Evolutionary conservation across 2,797 vertebrate genomes (phyloP), one percentile per base, ranked within the genome.

Genomic region (Synaphobranchus kaupii): DNA sequence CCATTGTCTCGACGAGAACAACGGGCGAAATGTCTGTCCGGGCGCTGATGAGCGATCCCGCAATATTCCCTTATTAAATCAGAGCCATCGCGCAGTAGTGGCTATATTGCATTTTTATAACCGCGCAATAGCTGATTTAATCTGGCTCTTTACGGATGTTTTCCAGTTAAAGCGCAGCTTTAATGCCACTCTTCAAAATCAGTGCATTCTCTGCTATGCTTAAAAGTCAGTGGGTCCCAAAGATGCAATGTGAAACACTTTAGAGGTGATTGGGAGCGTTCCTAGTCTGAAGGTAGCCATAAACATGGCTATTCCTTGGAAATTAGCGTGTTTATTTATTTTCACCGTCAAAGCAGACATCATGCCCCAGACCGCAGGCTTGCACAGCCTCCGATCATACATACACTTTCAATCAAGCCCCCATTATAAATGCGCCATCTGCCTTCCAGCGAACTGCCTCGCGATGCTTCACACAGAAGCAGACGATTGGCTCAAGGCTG

Each of bases 271-370:
- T 25, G 48, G 22, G 25, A 56, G 12, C 48, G 31, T 31, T 50
- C n/a, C 13, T n/a, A 56, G 56, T 54, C n/a, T 56, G 25, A 83
- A 25, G 47, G 81, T 3, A 28, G 44, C 28, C 48, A 9, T 83
- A 83, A 54, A 54, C n/a, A 34, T 2, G 22, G n/a, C 47, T n/a
- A 50, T 50, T 22, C 1, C 15, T 20, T 81, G 73, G 66, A 84
- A 86, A 90, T 88, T 88, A 90, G 71, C 63, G 88, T 85, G 39
- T 66, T 86, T 89, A 87, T 87, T 86, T 87, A 71, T 81, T 84
- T 48, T 25, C 47, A 81, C 22, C 5, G 20, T 8, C 44, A 81
- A 47, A 1, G 44, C 22, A 10, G 47, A 22, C 78, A 78, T 44
- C 8, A 17, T 48, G 44, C 1, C 13, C 47, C 6, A 4, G 47